Evolutionary conservation across 2,113 vertebrate species (phyloP), one percentile per base, ranked within the genome.

Genomic region (Cromileptes altivelis): DNA sequence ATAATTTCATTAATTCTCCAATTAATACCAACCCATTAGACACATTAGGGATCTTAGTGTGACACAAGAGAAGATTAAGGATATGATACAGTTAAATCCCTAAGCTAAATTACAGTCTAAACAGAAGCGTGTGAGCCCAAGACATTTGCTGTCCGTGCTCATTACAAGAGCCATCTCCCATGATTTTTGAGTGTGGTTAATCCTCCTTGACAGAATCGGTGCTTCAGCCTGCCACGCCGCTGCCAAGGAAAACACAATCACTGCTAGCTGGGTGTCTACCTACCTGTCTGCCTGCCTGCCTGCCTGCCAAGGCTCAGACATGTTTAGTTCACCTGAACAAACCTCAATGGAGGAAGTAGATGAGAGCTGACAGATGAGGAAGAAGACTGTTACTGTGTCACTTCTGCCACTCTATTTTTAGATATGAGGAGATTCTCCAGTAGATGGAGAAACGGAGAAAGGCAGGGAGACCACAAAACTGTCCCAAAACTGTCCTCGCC

Each of bases 191-290:
- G 72, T 3, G 2, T 40, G 13, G 45, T 78, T 90, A 92, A 91
- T 90, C 84, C 75, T 49, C 40, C 23, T 52, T 91, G 92, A 94
- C 81, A 91, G 87, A 84, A 56, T 52, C 7, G 9, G 5, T 37
- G 14, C 25, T 45, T 64, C 0, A 19, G 0, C 69, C 37, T 1
- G 12, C 40, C n/a, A 27, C 69, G 68, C 68, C 52, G 62, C 81
- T 83, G 86, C 93, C 90, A 94, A 93, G 19, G 62, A 86, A 92
- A 92, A 91, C 80, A 88, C 68, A 69, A 56, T 67, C 23, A 27
- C 63, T 21, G 52, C 76, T 85, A 60, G 1, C 6, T 61, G 52
- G 14, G 62, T 71, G 72, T 74, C 81, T 57, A 58, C 61, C 62
- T 70, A 56, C 58, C 84, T 72, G 84, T 47, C 56, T 78, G 84